Base-by-base conservation (phyloP, 2,888 invertebrate species). In the Hirtodrosophila cameraria region DNA sequence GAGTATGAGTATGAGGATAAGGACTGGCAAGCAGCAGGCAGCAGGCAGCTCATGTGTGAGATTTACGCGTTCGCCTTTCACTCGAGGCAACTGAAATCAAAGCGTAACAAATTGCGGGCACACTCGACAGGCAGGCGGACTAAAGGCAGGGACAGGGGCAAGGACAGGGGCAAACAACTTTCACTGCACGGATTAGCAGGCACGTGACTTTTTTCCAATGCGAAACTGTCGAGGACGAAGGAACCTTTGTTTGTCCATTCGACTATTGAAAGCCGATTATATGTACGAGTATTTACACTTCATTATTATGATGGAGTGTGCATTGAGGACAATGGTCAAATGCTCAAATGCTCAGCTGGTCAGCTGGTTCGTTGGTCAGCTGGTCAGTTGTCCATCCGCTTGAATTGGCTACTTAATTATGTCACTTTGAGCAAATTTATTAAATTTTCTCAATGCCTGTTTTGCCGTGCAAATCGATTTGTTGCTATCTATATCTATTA, bases 71-170 rank as follows among this genome's bases (percentile, higher is more conserved):
- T 70, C 53, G 64, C 71, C 71, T 76, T 79, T 82, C 79, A 73
- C 76, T 72, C 43, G 61, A 33, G 49, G 48, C 66, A 64, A 74
- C 52, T 36, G 75, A 80, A 86, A 83, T 83, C 86, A 83, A 80
- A 86, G 82, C 84, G 84, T 78, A 71, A 78, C 82, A 69, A 86
- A 83, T 83, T 86, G 58, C 76, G 70, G 75, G 61, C 70, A 73
- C 71, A 60, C 59, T 49, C 43, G 45, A 57, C 25, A 35, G 39
- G 25, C 48, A 30, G 23, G 3, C 16, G 7, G 12, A 31, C 31
- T 20, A 48, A 41, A 16, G 60, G 45, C 54, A 61, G 42, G 15
- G 28, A 30, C 36, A 52, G 42, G 18, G 28, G 33, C 38, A 27
- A 25, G 25, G 33, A 9, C 20, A 30, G 41, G 36, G 41, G 28